Base-by-base conservation (phyloP, 2,113 vertebrate genomes). In the Erpornis zantholeuca region DNA sequence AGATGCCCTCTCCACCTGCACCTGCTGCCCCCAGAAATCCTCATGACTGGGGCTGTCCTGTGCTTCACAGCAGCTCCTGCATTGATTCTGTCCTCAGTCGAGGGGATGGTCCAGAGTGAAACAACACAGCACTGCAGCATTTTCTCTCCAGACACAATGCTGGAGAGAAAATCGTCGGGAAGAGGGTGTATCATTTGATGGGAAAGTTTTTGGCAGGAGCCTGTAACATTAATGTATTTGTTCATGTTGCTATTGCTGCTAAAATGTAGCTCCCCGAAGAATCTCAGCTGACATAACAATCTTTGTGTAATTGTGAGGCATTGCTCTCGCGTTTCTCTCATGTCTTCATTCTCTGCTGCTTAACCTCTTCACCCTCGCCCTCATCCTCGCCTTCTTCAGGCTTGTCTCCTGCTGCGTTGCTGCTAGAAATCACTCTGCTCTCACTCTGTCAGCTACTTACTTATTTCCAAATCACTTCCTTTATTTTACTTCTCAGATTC, bases 321-420 rank as follows among this genome's bases (percentile, higher is more conserved):
- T 91, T 87, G 86, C 94, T 94, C 72, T 85, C n/a, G 3, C 0
- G 2, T 94, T 97, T 97, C 89, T 91, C 86, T 96, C 78, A 82
- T 94, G 89, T 96, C 93, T 94, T 96, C 94, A 96, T 96, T 96
- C 91, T 96, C 82, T 82, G 65, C 89, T 79, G 91, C 91, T 96
- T 96, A 96, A 96, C 95, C 94, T 96, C 94, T 89, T 96, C 95
- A 96, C 91, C 94, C 78, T 94, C 44, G 4, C 79, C 90, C 90
- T 95, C 91, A 86, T 93, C 94, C 94, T 94, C 16, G 70, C 91
- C 93, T 94, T 92, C 93, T 76, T 76, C 90, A 87, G 78, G 23
- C 82, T 92, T 3, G 1, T 61, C 78, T 89, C 96, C 94, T 68
- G 91, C 95, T 96, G 94, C 0, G 85, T 4, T 82, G 89, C 93